A percentile compares a stretch with the other conserved stretches of the same genome.
Evolutionary conservation across 2,113 vertebrate species (phyloP).

Genomic region (Archocentrus centrarchus): DNA sequence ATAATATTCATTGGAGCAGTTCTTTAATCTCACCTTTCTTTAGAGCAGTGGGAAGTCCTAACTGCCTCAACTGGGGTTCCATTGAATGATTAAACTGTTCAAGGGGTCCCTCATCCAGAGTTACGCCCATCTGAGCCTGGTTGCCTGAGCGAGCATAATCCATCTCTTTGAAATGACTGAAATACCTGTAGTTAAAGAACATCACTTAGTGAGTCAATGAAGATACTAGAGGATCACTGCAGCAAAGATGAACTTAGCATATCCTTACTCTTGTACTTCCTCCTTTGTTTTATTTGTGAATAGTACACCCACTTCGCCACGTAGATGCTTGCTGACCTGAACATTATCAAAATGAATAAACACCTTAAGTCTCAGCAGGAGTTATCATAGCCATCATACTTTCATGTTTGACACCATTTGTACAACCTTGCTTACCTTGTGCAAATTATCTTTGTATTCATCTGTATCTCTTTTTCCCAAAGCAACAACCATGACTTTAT

Average conservation of each 20-base stretch:
- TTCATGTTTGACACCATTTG: not conserved
- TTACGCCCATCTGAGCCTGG: conserved; percentile 83
- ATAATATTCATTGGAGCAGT: not conserved
- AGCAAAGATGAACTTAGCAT: not conserved
- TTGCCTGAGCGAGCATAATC: conserved; percentile 93
- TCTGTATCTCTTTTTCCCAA: conserved; percentile 89
- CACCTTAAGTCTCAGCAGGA: not conserved
- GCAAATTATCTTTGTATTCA: conserved; percentile 95
- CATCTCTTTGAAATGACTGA: conserved; percentile 86
- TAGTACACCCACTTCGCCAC: conserved; percentile 93
- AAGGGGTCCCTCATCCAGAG: conserved; percentile 90
- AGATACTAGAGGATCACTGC: not conserved
- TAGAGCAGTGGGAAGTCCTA: conserved; percentile 91
- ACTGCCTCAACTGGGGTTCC: conserved; percentile 94
- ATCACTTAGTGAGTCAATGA: not conserved
- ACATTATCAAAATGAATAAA: conserved; percentile 15
- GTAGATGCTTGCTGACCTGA: conserved; percentile 89
- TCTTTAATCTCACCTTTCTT: conserved; percentile 86
- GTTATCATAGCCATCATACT: not conserved
- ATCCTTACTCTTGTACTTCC: conserved; percentile 88
- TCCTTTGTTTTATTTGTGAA: conserved; percentile 93
- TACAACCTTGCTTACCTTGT: conserved; percentile 83
- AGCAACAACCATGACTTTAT: conserved; percentile 97
- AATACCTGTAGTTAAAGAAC: conserved; percentile 83
- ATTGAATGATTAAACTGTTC: conserved; percentile 97